These are phyloP conservation scores for Rhinella marina DNA, from an alignment of 2,797 vertebrate genomes.

Conservation along the genomic window DNA sequence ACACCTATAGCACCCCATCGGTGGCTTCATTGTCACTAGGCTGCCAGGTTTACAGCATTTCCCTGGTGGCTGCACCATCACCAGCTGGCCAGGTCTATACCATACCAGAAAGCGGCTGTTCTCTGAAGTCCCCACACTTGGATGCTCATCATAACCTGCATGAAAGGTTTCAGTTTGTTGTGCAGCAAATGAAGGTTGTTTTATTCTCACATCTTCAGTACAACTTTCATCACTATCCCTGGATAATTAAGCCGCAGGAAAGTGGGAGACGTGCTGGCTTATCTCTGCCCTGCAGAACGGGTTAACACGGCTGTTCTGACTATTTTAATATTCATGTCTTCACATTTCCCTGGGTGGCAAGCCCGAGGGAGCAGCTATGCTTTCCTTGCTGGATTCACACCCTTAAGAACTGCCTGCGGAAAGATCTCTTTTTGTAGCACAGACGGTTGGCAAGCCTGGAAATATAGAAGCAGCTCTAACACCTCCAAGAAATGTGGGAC, in stretches of 20 bases:
- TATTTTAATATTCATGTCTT: constrained; percentile 43
- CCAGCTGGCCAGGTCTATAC: too few species aligned
- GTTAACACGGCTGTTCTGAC: constrained; percentile 32
- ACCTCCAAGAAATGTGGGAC: constrained; percentile 31
- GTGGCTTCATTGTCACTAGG: neutral
- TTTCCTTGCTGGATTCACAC: constrained; percentile 58
- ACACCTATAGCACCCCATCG: neutral
- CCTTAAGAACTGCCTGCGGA: constrained; percentile 57
- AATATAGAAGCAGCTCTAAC: constrained; percentile 28
- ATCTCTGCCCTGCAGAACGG: neutral
- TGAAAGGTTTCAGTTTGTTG: neutral
- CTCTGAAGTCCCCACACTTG: neutral
- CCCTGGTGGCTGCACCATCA: neutral
- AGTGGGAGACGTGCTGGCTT: too few species aligned
- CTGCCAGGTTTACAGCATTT: neutral
- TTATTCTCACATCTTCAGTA: neutral
- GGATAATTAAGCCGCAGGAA: neutral
- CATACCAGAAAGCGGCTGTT: neutral
- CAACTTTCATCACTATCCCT: constrained; percentile 21
- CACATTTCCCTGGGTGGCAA: constrained; percentile 47
- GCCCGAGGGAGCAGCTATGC: constrained; percentile 42
- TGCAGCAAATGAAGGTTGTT: neutral
- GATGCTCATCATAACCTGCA: neutral
- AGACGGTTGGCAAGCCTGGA: constrained; percentile 35
- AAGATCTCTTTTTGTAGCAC: constrained; percentile 55